Evolutionary conservation across 2,888 invertebrate species (phyloP), one percentile per base, ranked within the genome.

Genomic region (Andrena bucephala): DNA sequence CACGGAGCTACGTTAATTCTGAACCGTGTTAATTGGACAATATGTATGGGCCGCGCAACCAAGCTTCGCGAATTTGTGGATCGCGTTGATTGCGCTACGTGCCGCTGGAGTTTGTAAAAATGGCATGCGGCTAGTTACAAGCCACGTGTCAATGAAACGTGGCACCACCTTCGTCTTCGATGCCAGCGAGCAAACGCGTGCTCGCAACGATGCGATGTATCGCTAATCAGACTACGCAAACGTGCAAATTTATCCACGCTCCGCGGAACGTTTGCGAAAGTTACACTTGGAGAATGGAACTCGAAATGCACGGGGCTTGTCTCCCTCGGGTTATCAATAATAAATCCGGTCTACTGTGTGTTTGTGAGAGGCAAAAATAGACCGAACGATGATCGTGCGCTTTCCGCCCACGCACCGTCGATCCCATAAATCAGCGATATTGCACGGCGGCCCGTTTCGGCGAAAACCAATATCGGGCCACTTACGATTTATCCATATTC

Each of bases 401-500:
- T 68, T 82, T 79, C 70, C 74, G 52, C 75, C 71, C 62, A 65
- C 16, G 36, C 66, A 68, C 42, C 20, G 33, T 27, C 8, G 54
- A 33, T 52, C 54, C 72, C 75, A 80, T 77, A 85, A 85, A 85
- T 85, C 77, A 75, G 20, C 72, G 65, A 78, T 81, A 81, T 76
- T 83, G 75, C 74, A 74, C 60, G 13, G 65, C 50, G 60, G 65
- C 50, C 48, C 10, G 52, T 57, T 60, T 77, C 48, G 69, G 20
- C 77, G 72, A 72, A 78, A 89, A 84, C 87, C 87, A 89, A 89
- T 87, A 88, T 89, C 83, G 79, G 57, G 29, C 85, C 83, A 85
- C 85, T 88, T 84, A 87, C 85, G 75, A 87, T 88, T 88, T 88
- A 88, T 87, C 85, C 85, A 88, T 88, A 88, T 88, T 89, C 83